phyloP scores from a whole-genome alignment of 2,113 vertebrate species.

The Heliornis fulica region DNA sequence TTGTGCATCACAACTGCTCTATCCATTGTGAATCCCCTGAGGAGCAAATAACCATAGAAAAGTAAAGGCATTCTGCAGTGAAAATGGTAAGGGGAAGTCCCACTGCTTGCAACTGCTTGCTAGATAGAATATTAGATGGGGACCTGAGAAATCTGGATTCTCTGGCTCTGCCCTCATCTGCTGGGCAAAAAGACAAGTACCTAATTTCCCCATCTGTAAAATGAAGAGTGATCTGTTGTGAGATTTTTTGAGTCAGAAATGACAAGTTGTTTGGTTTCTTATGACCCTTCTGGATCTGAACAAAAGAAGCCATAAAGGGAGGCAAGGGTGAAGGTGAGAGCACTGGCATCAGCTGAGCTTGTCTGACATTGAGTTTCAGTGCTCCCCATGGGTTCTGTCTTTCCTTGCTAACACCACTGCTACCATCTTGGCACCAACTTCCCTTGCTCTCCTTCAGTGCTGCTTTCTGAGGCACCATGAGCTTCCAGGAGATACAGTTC shows the following conservation, averaged over 20 bases:
- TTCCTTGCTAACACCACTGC: background rate
- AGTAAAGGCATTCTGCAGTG: background rate
- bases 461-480: background rate
- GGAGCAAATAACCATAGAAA: background rate
- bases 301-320: background rate
- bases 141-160: background rate
- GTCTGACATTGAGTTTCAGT: background rate
- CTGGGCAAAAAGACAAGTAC: background rate
- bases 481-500: background rate
- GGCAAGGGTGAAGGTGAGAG: background rate
- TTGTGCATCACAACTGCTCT: background rate
- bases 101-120: background rate
- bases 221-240: background rate
- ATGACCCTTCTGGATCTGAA: background rate
- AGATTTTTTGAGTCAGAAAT: background rate
- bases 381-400: accelerated
- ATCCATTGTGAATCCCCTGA: background rate
- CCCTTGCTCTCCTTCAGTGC: background rate
- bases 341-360: background rate
- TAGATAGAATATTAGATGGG: background rate
- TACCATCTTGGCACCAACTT: background rate
- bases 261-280: background rate
- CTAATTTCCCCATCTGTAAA: background rate
- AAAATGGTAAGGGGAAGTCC: background rate
- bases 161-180: background rate